phyloP scores from a whole-genome alignment of 2,113 vertebrate species.

The Lampris megalopsis region DNA sequence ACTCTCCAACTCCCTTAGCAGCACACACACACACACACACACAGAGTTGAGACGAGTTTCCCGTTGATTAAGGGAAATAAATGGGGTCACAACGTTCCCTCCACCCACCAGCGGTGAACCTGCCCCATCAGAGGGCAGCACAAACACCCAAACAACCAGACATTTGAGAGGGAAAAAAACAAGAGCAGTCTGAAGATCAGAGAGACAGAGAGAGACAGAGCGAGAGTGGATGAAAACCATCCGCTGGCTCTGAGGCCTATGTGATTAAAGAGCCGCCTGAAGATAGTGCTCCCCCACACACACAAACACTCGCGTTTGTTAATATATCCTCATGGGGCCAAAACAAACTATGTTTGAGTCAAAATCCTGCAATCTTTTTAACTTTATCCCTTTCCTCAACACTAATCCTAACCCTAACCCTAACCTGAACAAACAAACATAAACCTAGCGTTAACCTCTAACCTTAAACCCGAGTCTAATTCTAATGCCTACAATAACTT shows the following conservation, averaged over 20 bases:
- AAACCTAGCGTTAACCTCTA: no score
- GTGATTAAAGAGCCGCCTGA: slow-evolving; percentile 21
- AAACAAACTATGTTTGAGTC: no score
- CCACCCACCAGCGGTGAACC: slow-evolving; percentile 3
- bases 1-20: neutral
- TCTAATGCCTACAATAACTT: no score
- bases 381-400: no score
- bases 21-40: no score
- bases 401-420: no score
- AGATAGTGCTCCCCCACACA: neutral
- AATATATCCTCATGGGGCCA: no score
- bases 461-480: no score
- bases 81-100: neutral
- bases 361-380: no score
- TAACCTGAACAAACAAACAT: no score
- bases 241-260: slow-evolving; percentile 3
- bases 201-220: slow-evolving; percentile 3
- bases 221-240: slow-evolving; percentile 35
- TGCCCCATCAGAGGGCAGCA: slow-evolving; percentile 29
- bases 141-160: slow-evolving; percentile 38
- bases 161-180: neutral
- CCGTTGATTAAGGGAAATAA: no score
- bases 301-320: slow-evolving; percentile 8
- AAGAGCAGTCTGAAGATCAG: slow-evolving; percentile 1
- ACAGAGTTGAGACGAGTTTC: no score